Percentiles rank a stretch among this genome's conserved stretches.
phyloP scores from a whole-genome alignment of 2,797 vertebrate genomes.

The Naso thynnoides region DNA sequence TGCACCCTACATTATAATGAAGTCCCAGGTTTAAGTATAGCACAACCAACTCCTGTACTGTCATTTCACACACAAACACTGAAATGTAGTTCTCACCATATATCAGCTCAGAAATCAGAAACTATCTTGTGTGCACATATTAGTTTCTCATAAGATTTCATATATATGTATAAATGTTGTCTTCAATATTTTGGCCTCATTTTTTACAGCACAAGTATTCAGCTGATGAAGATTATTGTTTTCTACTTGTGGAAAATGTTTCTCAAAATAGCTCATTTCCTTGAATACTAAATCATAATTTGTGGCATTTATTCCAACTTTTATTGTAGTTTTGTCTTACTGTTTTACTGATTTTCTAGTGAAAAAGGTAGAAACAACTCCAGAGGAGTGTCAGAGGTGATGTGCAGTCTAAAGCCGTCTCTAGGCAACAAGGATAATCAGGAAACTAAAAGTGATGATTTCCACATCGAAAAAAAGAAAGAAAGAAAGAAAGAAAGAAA shows the following conservation, averaged over 20 bases:
- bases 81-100: too few species aligned
- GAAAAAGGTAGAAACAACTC: slow-evolving; percentile 8
- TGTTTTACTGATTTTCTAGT: slow-evolving; percentile 1
- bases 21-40: too few species aligned
- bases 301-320: not conserved
- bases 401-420: slow-evolving; percentile 51
- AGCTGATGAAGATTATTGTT: not conserved
- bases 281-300: not conserved
- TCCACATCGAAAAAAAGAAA: slow-evolving; percentile 13
- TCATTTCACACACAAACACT: too few species aligned
- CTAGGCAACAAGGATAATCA: slow-evolving; percentile 59
- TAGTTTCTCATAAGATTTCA: too few species aligned
- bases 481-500: not conserved
- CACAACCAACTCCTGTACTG: too few species aligned
- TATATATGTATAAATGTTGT: not conserved
- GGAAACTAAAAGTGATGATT: slow-evolving; percentile 44
- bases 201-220: not conserved
- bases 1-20: too few species aligned
- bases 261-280: not conserved
- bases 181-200: not conserved
- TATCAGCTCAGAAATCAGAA: too few species aligned
- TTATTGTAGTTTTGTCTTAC: not conserved
- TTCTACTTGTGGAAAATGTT: not conserved
- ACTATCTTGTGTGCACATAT: too few species aligned
- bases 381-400: slow-evolving; percentile 47